Percentiles rank a stretch among this genome's conserved stretches.
Evolutionary conservation across 2,888 invertebrate species (phyloP).

Genomic region (Agrilus cyanescens): DNA sequence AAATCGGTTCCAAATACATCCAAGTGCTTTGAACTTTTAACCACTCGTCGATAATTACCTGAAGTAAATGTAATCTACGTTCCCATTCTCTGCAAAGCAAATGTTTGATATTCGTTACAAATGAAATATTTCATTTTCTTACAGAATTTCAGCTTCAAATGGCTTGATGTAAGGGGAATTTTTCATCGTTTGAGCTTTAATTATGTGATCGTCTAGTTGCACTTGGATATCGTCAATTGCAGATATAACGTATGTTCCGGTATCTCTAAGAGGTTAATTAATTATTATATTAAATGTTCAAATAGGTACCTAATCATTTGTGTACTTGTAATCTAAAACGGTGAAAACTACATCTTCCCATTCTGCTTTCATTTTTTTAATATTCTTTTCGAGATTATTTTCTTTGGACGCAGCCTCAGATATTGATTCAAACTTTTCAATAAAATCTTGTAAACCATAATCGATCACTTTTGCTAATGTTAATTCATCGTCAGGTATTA

Average conservation of each 20-base stretch:
- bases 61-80: conserved; percentile 66
- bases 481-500: conserved; percentile 70
- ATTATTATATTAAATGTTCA: too few species aligned
- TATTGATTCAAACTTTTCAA: conserved; percentile 79
- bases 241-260: conserved; percentile 82
- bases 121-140: conserved; percentile 25
- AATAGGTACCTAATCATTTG: too few species aligned
- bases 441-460: conserved; percentile 78
- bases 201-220: conserved; percentile 86
- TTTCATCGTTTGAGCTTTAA: conserved; percentile 96
- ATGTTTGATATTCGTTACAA: conserved; percentile 3
- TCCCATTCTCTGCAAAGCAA: conserved; percentile 70
- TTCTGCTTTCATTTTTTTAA: conserved; percentile 82
- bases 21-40: conserved; percentile 89
- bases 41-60: conserved; percentile 94
- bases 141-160: conserved; percentile 75
- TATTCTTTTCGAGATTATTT: conserved; percentile 78
- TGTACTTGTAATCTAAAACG: conserved; percentile 56
- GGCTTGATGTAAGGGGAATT: conserved; percentile 95
- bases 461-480: conserved; percentile 81
- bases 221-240: conserved; percentile 90
- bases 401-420: conserved; percentile 95
- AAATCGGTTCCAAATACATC: conserved; percentile 96
- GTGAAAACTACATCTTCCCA: conserved; percentile 75
- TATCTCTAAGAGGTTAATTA: conserved; percentile 47